Base-by-base conservation (phyloP, 2,113 vertebrate species). In the Uria lomvia region DNA sequence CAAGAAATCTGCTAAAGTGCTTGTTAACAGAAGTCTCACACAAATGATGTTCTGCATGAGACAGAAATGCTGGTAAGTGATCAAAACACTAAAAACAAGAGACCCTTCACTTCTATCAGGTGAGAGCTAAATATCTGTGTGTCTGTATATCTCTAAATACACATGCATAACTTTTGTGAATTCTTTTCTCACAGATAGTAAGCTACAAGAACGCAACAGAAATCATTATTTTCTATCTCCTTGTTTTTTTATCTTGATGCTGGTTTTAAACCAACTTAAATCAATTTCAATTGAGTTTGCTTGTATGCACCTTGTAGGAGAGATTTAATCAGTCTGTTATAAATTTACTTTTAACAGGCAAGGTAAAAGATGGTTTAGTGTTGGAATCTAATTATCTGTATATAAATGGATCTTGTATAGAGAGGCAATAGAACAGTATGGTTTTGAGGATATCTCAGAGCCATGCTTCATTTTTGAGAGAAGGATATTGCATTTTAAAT, bases 301-400 rank as follows among this genome's bases (percentile, higher is more conserved):
- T 85, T 93, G 77, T 88, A 60, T 63, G 60, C n/a, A 79, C 42
- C 62, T 95, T 88, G 49, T 90, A 88, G 59, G n/a, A 30, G 45
- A 94, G 70, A 82, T 94, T 88, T 76, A 96, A 94, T 96, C 90
- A 92, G 63, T 76, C 40, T 90, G 76, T 96, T 96, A 96, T 88
- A 96, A 96, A 97, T 95, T 90, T 84, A 73, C 29, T 88, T 94
- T 92, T 95, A 96, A 96, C 30, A 94, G 62, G 82, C 88, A 94
- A 88, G 78, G 88, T 96, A 94, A 97, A 95, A 88, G 49, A 96
- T 97, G 85, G 45, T 56, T 95, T 95, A 71, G 40, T 88, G 49
- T 52, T 93, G 73, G 65, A 96, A 97, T 96, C 45, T 94, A 96
- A 94, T 96, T 96, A 94, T 92, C 12, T 7, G 38, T 92, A 22